Evolutionary conservation across 2,113 vertebrate genomes (phyloP).

Genomic region (Axis porcinus): DNA sequence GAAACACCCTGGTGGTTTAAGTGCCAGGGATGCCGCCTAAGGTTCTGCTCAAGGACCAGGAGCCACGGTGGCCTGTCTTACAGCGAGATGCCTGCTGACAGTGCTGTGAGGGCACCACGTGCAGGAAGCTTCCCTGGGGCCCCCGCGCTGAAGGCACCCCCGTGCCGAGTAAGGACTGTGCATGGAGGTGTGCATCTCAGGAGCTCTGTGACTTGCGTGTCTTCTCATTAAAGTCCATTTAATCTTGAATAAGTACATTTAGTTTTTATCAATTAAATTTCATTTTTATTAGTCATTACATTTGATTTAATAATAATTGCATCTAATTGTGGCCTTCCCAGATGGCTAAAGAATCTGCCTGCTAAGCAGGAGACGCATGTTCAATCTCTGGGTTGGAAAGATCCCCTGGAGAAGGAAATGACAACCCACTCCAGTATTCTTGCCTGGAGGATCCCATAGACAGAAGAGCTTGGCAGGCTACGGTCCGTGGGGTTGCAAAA

Average conservation of each 20-base stretch:
- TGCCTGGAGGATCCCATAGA: neutral
- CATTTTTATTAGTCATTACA: neutral
- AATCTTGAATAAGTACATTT: neutral
- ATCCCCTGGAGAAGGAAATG: neutral
- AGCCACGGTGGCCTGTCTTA: neutral
- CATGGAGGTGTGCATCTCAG: neutral
- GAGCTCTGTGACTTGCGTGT: neutral
- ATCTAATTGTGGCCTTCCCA: neutral
- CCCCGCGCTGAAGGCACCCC: fast-evolving
- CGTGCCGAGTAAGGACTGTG: neutral
- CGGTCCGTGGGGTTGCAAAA: neutral
- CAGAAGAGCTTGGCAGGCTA: neutral
- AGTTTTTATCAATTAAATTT: neutral
- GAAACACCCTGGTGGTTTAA: neutral
- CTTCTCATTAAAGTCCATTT: neutral
- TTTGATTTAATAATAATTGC: neutral
- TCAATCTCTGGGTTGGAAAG: neutral
- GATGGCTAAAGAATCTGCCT: neutral
- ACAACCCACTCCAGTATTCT: neutral
- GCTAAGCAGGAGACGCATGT: neutral
- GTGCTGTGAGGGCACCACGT: neutral
- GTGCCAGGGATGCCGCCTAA: neutral
- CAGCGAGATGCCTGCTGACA: neutral
- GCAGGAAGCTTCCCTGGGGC: neutral
- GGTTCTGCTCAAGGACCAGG: neutral